These are phyloP conservation scores for Hoplostethus atlanticus DNA, from an alignment of 2,797 vertebrate species.

Conservation along the genomic window DNA sequence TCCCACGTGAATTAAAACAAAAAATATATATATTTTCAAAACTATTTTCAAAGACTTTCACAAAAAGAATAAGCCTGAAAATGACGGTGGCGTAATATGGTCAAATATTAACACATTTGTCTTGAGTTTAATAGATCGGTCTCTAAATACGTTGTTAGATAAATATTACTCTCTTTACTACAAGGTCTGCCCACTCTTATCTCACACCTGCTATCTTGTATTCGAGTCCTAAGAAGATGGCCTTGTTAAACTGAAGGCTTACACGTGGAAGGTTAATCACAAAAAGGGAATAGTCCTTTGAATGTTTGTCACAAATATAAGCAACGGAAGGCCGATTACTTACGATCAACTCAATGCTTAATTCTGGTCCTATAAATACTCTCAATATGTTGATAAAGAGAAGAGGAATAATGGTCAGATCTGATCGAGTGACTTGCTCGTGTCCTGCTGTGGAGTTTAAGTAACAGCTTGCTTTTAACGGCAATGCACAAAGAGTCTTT, in stretches of 20 bases:
- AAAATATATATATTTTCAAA: background rate
- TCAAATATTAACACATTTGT: constrained; percentile 56
- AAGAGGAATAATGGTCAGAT: background rate
- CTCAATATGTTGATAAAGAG: background rate
- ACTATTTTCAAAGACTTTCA: constrained; percentile 5
- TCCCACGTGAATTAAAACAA: background rate
- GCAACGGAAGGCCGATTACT: background rate
- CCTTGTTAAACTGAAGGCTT: constrained; percentile 61
- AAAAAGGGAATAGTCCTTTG: constrained; percentile 12
- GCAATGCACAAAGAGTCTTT: background rate
- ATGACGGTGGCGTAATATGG: constrained; percentile 8
- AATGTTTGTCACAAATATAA: constrained; percentile 34
- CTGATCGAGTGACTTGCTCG: background rate
- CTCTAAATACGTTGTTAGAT: constrained; percentile 29
- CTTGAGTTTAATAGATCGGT: background rate
- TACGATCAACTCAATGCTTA: background rate
- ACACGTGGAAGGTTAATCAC: constrained; percentile 64
- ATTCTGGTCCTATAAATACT: background rate
- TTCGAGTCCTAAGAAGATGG: constrained; percentile 52
- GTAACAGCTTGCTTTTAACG: background rate
- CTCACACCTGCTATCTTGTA: constrained; percentile 42
- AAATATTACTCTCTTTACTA: constrained; percentile 49
- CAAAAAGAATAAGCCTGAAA: constrained; percentile 4
- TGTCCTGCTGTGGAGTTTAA: no score
- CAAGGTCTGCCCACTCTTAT: constrained; percentile 52